Evolutionary conservation across 2,888 invertebrate species (phyloP).

Genomic region (Tiliacea citrago): DNA sequence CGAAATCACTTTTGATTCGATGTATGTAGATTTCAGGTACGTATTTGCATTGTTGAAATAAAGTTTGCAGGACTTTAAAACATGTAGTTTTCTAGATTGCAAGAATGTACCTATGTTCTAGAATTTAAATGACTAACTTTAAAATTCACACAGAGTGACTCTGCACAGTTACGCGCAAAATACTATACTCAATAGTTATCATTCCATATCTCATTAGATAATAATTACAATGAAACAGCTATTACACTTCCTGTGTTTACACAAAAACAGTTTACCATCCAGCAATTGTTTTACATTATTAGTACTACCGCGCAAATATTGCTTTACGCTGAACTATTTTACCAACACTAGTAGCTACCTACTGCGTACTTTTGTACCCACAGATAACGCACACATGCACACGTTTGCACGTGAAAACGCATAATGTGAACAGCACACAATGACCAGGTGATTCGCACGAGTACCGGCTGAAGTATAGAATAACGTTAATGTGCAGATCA

Average conservation of each 20-base stretch:
- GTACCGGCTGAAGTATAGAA: slow-evolving; percentile 22
- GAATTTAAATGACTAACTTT: background rate
- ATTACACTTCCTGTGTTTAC: slow-evolving; percentile 20
- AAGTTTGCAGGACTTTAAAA: too few relatives aligned
- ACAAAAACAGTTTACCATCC: slow-evolving; percentile 24
- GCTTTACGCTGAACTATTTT: slow-evolving; percentile 41
- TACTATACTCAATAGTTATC: background rate
- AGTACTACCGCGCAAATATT: slow-evolving; percentile 54
- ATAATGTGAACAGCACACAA: slow-evolving; percentile 20
- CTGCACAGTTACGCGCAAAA: background rate
- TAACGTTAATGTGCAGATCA: slow-evolving; percentile 30
- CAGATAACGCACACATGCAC: slow-evolving; percentile 41
- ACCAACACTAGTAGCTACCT: slow-evolving; percentile 7
- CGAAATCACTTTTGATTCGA: background rate
- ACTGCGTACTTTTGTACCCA: slow-evolving; percentile 24
- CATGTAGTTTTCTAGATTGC: too few relatives aligned
- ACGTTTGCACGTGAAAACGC: slow-evolving; percentile 16
- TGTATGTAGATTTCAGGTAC: background rate
- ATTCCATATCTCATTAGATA: slow-evolving; percentile 11
- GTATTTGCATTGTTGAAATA: background rate
- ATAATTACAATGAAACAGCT: background rate
- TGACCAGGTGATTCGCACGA: slow-evolving; percentile 13
- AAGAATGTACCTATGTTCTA: too few relatives aligned
- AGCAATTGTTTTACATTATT: slow-evolving; percentile 47
- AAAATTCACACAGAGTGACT: background rate